Evolutionary conservation across 2,888 invertebrate genomes (phyloP), one percentile per base, ranked within the genome.

Genomic region (Nesidiocoris tenuis): DNA sequence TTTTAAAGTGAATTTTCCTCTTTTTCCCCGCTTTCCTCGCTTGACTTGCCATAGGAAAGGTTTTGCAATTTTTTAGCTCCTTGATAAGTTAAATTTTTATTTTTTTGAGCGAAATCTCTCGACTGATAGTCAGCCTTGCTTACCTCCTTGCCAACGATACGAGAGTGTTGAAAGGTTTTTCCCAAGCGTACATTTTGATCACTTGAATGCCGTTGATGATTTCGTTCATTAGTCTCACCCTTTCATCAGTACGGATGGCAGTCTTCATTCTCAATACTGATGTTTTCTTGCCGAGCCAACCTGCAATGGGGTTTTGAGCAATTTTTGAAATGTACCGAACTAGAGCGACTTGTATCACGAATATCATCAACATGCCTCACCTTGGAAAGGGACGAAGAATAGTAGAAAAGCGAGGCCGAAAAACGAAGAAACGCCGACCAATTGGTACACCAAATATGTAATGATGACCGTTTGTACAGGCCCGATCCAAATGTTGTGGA

Each of bases 111-210:
- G n/a, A n/a, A n/a, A n/a, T n/a, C n/a, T n/a, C n/a, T n/a, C n/a
- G n/a, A n/a, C n/a, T n/a, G n/a, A n/a, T n/a, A n/a, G n/a, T n/a
- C n/a, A 12, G 61, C 17, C 7, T 7, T n/a, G 39, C 24, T 54
- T 84, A 93, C 93, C 87, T 89, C 83, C 94, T 86, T 0, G 92
- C 89, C 77, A 87, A 86, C 74, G 87, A 88, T 2, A 95, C 89
- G 16, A 93, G 84, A 74, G 89, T 87, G 1, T 90, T 90, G 82
- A 95, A 95, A 0, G 93, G 91, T 80, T 88, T 89, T 83, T 95
- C 95, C 91, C 95, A 95, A 0, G 93, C 91, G 83, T 94, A 95
- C 94, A 95, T 94, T 85, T 95, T 95, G 81, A 95, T 93, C 17
- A 94, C 92, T 82, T 92, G 89, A 81, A 95, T 94, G 0, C 93